Evolutionary conservation across 1,140 invertebrate species (phyloP).

Genomic region (Steinernema feltiae): DNA sequence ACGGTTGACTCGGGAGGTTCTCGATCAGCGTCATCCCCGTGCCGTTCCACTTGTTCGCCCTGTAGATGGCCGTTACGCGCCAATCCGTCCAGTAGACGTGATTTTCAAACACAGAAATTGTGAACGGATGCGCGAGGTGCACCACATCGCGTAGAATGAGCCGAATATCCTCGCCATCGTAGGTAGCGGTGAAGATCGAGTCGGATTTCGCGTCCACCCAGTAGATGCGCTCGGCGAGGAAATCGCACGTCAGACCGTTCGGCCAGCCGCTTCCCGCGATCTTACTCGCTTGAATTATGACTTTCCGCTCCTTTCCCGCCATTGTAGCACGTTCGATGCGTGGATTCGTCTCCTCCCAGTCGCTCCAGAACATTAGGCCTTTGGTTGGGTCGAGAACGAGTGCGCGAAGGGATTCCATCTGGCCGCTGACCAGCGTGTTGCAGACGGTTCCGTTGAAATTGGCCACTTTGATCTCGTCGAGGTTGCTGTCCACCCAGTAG

Average conservation of each 20-base stretch:
- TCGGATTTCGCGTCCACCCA: constrained; percentile 73
- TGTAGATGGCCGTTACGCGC: constrained; percentile 76
- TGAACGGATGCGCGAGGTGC: constrained; percentile 72
- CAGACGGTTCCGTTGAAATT: constrained; percentile 72
- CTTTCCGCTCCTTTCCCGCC: constrained; percentile 62
- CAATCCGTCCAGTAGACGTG: constrained; percentile 85
- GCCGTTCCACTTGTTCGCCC: constrained; percentile 68
- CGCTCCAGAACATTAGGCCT: constrained; percentile 76
- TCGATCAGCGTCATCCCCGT: constrained; percentile 64
- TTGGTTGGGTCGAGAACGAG: constrained; percentile 72
- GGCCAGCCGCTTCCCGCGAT: constrained; percentile 66
- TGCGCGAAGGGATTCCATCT: constrained; percentile 77
- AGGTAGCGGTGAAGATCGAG: constrained; percentile 73
- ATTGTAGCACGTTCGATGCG: constrained; percentile 64
- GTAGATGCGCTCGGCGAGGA: constrained; percentile 64
- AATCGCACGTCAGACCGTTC: constrained; percentile 68
- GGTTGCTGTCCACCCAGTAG: constrained; percentile 64
- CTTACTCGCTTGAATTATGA: constrained; percentile 60
- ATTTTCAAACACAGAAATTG: constrained; percentile 77
- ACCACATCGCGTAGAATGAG: constrained; percentile 63
- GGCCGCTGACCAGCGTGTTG: constrained; percentile 73
- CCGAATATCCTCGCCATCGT: constrained; percentile 63
- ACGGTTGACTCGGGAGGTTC: constrained; percentile 69
- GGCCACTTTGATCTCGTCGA: constrained; percentile 83
- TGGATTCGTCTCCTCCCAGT: constrained; percentile 67